Base-by-base conservation (phyloP, 2,113 vertebrate species). In the Corythornis cristatus region DNA sequence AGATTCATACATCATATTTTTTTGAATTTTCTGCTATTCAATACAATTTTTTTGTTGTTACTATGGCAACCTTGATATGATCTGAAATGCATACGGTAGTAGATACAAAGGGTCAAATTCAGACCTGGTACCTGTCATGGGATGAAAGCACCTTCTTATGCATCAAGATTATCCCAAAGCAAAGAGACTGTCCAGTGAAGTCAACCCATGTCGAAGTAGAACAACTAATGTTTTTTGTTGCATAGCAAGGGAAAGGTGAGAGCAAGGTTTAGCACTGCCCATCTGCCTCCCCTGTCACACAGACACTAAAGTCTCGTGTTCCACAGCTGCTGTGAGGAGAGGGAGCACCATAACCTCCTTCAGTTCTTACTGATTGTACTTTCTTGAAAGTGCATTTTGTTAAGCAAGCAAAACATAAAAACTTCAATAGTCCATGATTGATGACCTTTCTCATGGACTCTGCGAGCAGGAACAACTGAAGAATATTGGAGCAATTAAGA, bases 401-500 rank as follows among this genome's bases (percentile, higher is more conserved):
- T 96, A 97, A 97, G 97, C 78, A 95, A 96, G 96, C 94, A 96
- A 94, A 97, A 89, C 92, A 95, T 88, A 93, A 97, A 95, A 87
- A 75, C 71, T 54, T 95, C 91, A 66, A 26, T 45, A 14, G 17
- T 56, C 53, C 0, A 8, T 97, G 97, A 98, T 88, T 97, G 97
- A 97, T 97, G 95, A 97, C 97, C 97, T 97, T 98, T 96, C 95
- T 83, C 66, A 53, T 81, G 51, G 96, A 76, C 73, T 54, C 88
- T 29, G 76, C 90, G 96, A 96, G 89, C 73, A 70, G 91, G 88
- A 97, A 94, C 95, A 93, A 86, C 61, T 60, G 96, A 90, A 92
- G 94, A 92, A 95, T 94, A 95, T 83, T 83, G 94, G 88, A 86
- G 95, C 97, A 97, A 97, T 98, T 98, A 97, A 96, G 94, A 93